Conservation (phyloP, 1,140 invertebrate genomes). For the Antheraea pernyi region DNA sequence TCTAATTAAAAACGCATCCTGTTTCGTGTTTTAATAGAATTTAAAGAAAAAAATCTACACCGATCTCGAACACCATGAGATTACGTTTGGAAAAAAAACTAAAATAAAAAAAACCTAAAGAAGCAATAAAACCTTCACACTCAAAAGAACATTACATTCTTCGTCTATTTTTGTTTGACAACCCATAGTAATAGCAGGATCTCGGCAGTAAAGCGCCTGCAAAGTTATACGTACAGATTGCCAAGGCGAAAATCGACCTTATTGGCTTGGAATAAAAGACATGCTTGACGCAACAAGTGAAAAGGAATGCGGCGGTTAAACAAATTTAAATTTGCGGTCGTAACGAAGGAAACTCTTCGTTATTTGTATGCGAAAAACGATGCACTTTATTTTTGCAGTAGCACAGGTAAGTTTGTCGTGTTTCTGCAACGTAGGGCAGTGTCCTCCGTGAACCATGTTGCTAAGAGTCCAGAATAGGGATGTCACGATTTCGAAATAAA, state of each 20-base stretch:
- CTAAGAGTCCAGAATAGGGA: conserved; percentile 59
- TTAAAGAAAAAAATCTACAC: conserved; percentile 25
- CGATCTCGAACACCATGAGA: conserved; percentile 26
- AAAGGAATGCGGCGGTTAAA: conserved; percentile 29
- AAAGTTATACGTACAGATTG: conserved; percentile 23
- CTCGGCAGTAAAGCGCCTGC: conserved; percentile 51
- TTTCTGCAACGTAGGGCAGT: conserved; percentile 52
- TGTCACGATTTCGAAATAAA: conserved; percentile 54
- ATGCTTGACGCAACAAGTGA: not conserved
- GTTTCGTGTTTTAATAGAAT: not conserved
- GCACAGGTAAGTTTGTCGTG: not conserved
- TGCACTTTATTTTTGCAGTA: not conserved
- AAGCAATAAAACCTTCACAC: conserved; percentile 51
- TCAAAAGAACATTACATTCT: conserved; percentile 64
- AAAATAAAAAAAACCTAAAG: conserved; percentile 35
- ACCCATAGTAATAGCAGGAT: conserved; percentile 64
- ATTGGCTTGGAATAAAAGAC: conserved; percentile 21
- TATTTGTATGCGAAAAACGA: conserved; percentile 28
- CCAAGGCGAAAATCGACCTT: conserved; percentile 31
- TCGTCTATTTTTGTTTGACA: conserved; percentile 67
- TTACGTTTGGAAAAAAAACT: conserved; percentile 23
- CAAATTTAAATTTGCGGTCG: conserved; percentile 30
- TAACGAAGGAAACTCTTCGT: conserved; percentile 29
- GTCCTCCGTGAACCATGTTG: conserved; percentile 62
- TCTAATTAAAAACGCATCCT: conserved; percentile 9